Conservation (phyloP, 2,113 vertebrate species). For the Actinemys pallida region DNA sequence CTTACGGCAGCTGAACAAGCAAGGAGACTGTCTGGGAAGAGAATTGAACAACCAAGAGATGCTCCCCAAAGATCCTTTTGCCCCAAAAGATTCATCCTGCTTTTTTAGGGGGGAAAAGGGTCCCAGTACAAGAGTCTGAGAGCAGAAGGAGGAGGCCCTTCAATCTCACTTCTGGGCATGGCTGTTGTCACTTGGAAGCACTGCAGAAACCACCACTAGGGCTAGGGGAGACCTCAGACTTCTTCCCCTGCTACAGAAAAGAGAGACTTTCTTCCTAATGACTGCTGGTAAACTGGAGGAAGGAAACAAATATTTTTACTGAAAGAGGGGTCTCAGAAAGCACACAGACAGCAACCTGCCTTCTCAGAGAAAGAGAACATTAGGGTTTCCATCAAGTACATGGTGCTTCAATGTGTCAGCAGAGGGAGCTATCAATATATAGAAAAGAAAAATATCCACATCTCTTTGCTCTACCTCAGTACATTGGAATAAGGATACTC, state of each 20-base stretch:
- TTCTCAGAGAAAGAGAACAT: background rate
- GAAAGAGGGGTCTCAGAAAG: background rate
- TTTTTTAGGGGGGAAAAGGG: background rate
- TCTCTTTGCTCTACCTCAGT: background rate
- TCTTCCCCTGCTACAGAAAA: background rate
- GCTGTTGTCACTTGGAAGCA: background rate
- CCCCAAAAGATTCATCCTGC: background rate
- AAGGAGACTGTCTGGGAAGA: background rate
- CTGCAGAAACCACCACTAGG: background rate
- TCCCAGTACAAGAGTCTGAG: background rate
- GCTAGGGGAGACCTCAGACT: fast-evolving
- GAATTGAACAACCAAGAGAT: background rate
- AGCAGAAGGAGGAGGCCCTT: background rate
- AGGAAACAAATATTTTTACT: fast-evolving
- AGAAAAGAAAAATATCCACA: background rate
- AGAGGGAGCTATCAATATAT: fast-evolving
- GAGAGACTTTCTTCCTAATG: background rate
- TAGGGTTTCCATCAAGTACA: background rate
- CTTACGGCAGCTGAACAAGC: background rate
- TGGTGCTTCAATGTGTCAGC: background rate
- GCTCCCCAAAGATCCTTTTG: background rate
- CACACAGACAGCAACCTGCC: background rate
- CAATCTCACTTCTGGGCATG: background rate
- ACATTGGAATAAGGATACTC: background rate
- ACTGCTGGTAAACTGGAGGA: background rate